Evolutionary conservation across 1,140 invertebrate genomes (phyloP).

Genomic region (Papilio aristodemus): DNA sequence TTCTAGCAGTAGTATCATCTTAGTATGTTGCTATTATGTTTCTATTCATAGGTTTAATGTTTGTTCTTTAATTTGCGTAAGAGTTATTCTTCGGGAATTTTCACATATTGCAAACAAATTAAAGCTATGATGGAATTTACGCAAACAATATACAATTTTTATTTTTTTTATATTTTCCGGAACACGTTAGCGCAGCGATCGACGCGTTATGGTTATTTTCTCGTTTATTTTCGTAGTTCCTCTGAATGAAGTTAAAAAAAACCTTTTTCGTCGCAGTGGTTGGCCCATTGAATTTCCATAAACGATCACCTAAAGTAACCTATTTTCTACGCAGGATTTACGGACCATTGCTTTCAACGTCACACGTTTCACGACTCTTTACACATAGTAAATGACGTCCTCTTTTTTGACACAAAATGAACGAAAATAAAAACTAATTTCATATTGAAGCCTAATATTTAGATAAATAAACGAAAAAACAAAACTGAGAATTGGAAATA

Average conservation of each 20-base stretch:
- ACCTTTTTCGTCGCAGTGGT: background rate
- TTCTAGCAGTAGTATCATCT: background rate
- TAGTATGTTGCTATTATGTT: background rate
- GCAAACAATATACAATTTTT: no score
- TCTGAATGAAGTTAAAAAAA: slow-evolving; percentile 13
- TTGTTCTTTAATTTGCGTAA: no score
- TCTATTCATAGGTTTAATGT: no score
- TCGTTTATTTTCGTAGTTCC: slow-evolving; percentile 5
- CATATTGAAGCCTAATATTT: background rate
- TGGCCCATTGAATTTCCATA: slow-evolving; percentile 13
- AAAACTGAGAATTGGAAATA: no score
- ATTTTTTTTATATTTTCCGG: no score
- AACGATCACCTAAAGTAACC: slow-evolving; percentile 21
- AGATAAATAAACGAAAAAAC: background rate
- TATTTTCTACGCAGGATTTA: slow-evolving; percentile 24
- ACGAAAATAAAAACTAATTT: background rate
- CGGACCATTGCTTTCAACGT: slow-evolving; percentile 13
- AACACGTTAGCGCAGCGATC: background rate
- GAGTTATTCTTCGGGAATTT: no score
- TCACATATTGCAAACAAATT: no score
- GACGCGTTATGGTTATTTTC: background rate
- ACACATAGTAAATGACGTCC: slow-evolving; percentile 7
- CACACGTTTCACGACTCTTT: slow-evolving; percentile 21
- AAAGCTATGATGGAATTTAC: no score
- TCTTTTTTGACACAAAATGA: slow-evolving; percentile 1